Evolutionary conservation across 1,140 invertebrate species (phyloP).

Genomic region (Ooceraea biroi): DNA sequence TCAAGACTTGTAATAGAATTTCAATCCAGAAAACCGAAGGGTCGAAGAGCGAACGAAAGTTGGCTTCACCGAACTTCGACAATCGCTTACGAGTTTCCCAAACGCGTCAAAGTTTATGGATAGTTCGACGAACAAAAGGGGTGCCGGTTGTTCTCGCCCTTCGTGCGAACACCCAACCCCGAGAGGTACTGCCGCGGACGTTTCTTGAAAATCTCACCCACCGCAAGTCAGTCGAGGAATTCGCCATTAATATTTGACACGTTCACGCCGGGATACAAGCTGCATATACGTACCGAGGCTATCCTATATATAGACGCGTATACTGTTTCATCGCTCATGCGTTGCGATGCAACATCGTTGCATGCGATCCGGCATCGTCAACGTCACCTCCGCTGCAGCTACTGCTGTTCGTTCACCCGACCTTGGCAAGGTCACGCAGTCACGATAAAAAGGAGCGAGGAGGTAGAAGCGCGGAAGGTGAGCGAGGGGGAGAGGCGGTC

Average conservation of each 20-base stretch:
- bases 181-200: no score
- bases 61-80: not conserved
- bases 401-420: constrained; percentile 86
- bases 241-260: not conserved
- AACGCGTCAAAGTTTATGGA: not conserved
- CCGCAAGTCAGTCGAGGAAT: not conserved
- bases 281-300: not conserved
- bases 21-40: constrained; percentile 35
- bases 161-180: no score
- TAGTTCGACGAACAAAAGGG: no score
- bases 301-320: not conserved
- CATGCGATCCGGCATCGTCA: constrained; percentile 30
- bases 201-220: not conserved
- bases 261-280: not conserved
- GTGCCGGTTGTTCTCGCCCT: no score
- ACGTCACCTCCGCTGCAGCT: constrained; percentile 53
- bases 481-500: constrained; percentile 43
- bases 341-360: constrained; percentile 38
- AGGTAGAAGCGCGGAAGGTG: constrained; percentile 43
- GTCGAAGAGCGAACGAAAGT: not conserved
- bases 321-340: constrained; percentile 20
- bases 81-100: constrained; percentile 9
- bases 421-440: constrained; percentile 85
- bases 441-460: constrained; percentile 74
- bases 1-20: constrained; percentile 36